Evolutionary conservation across 2,888 invertebrate species (phyloP).

Genomic region (Prionchulus punctatus): DNA sequence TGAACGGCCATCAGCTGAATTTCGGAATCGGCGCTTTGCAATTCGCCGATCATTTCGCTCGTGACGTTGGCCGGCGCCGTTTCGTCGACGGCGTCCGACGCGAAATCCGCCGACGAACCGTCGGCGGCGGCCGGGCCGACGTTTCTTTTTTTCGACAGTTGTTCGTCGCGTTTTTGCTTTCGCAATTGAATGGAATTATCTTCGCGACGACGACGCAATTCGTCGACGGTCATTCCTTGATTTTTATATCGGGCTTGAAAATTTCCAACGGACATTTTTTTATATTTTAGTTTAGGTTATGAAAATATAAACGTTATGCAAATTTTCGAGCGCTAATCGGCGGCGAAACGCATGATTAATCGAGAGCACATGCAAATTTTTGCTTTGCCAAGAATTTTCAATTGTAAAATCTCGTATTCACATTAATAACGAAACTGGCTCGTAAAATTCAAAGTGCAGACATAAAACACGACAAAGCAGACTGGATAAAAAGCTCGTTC

Average conservation of each 20-base stretch:
- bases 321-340: too few relatives aligned
- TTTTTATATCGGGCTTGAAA: conserved; percentile 58
- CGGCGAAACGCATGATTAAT: too few relatives aligned
- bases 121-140: background rate
- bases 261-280: too few relatives aligned
- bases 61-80: conserved; percentile 32
- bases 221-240: conserved; percentile 72
- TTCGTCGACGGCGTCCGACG: background rate
- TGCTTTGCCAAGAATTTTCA: too few relatives aligned
- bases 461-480: too few relatives aligned
- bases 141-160: conserved; percentile 36
- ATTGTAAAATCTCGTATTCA: too few relatives aligned
- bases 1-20: conserved; percentile 73
- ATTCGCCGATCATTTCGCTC: conserved; percentile 63
- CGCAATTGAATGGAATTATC: conserved; percentile 88
- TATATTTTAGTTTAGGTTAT: too few relatives aligned
- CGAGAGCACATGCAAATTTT: too few relatives aligned
- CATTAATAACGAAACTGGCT: too few relatives aligned
- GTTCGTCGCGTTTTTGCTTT: conserved; percentile 87
- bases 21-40: conserved; percentile 43
- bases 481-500: too few relatives aligned
- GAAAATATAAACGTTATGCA: too few relatives aligned
- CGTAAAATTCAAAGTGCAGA: too few relatives aligned
- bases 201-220: conserved; percentile 72
- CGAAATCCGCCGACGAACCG: background rate